Conservation (phyloP, 23 tunicate species). For the Styela clava region DNA sequence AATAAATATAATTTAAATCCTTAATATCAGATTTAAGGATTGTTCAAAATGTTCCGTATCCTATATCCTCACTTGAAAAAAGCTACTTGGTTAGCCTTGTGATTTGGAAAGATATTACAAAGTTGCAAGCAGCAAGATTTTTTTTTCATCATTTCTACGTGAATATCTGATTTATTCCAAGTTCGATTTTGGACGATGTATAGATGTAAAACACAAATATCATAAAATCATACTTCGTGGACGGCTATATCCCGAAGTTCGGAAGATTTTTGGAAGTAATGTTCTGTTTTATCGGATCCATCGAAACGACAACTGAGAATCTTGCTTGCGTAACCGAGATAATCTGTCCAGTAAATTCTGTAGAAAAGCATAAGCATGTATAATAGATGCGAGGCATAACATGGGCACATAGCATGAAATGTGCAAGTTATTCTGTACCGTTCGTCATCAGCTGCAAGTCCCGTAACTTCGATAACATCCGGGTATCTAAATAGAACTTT, state of each 20-base stretch:
- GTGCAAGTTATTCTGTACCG: slow-evolving; percentile 22
- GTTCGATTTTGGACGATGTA: no score
- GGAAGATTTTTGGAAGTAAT: neutral
- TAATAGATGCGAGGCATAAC: no score
- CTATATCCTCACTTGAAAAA: no score
- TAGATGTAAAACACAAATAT: no score
- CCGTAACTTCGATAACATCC: slow-evolving; percentile 71
- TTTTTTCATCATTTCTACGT: no score
- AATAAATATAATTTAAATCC: no score
- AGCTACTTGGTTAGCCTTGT: no score
- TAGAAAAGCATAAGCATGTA: neutral
- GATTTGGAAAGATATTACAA: no score
- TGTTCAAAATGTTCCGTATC: no score
- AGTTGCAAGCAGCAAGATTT: no score
- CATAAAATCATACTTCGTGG: neutral
- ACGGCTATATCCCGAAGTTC: neutral
- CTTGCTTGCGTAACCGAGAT: slow-evolving; percentile 42
- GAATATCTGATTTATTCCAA: no score
- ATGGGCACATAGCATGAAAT: neutral
- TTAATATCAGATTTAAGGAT: no score
- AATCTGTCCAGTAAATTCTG: slow-evolving; percentile 73
- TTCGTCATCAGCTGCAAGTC: slow-evolving; percentile 64
- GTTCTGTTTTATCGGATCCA: slow-evolving; percentile 46
- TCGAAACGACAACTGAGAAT: slow-evolving; percentile 55
- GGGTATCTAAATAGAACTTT: slow-evolving; percentile 39